These are phyloP conservation scores for Peromyscus leucopus DNA, from an alignment of 2,113 vertebrate species.

Conservation along the genomic window DNA sequence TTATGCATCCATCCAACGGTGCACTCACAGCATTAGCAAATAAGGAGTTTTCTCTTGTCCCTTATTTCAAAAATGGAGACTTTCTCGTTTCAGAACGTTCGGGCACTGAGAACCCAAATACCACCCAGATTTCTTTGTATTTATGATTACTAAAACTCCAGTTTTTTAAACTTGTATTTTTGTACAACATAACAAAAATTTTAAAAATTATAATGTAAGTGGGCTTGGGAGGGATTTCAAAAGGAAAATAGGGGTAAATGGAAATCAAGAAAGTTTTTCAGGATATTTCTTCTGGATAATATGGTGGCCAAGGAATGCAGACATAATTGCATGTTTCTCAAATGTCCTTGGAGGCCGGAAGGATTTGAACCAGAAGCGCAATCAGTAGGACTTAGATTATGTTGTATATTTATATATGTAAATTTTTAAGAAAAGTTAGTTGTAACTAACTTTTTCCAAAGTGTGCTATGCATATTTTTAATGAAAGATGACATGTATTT, in stretches of 20 bases:
- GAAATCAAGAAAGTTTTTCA: constrained; percentile 65
- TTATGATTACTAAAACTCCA: constrained; percentile 73
- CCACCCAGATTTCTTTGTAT: constrained; percentile 59
- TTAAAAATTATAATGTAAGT: neutral
- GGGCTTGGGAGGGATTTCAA: constrained; percentile 40
- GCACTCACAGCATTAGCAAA: constrained; percentile 1
- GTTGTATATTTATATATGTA: constrained; percentile 66
- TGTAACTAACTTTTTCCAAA: constrained; percentile 73
- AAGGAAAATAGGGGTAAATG: constrained; percentile 44
- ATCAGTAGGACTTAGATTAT: constrained; percentile 76
- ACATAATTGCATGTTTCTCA: constrained; percentile 71
- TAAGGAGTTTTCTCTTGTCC: constrained; percentile 42
- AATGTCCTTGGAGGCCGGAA: constrained; percentile 73
- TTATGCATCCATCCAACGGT: neutral
- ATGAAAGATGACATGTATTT: constrained; percentile 80
- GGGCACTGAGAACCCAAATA: constrained; percentile 42
- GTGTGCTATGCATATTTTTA: constrained; percentile 78
- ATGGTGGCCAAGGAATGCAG: constrained; percentile 65
- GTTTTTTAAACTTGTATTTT: constrained; percentile 76
- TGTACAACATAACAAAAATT: constrained; percentile 60
- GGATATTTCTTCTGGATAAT: constrained; percentile 70
- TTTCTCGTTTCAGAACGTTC: constrained; percentile 43
- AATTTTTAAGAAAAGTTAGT: constrained; percentile 63
- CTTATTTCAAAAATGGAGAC: constrained; percentile 28
- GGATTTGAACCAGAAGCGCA: constrained; percentile 79